Evolutionary conservation across 2,797 vertebrate species (phyloP).

Genomic region (Chelon auratus): DNA sequence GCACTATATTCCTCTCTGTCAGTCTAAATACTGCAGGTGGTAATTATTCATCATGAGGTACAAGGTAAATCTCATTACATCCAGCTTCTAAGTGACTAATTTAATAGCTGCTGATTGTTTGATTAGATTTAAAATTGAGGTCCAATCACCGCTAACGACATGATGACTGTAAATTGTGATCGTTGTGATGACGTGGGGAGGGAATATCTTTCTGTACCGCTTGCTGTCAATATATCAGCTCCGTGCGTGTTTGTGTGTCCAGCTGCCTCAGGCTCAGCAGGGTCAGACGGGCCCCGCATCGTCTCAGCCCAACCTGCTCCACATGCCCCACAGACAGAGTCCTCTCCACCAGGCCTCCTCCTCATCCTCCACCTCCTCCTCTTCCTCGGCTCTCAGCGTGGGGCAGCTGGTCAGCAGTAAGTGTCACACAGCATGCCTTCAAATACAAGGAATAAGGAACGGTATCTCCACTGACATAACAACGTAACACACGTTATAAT

Average conservation of each 20-base stretch:
- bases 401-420: slow-evolving; percentile 99
- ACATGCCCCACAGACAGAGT: slow-evolving; percentile 97
- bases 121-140: slow-evolving; percentile 56
- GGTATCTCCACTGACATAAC: slow-evolving; percentile 4
- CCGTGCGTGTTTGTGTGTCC: slow-evolving; percentile 61
- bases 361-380: slow-evolving; percentile 95
- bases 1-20: slow-evolving; percentile 54
- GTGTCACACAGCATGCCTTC: slow-evolving; percentile 74
- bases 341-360: slow-evolving; percentile 96
- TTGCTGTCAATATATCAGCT: slow-evolving; percentile 39
- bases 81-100: slow-evolving; percentile 63
- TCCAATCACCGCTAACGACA: slow-evolving; percentile 50
- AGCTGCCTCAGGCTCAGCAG: slow-evolving; percentile 92
- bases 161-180: slow-evolving; percentile 55
- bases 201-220: slow-evolving; percentile 22
- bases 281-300: slow-evolving; percentile 89
- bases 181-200: slow-evolving; percentile 36
- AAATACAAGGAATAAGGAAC: slow-evolving; percentile 11
- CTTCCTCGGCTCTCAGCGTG: slow-evolving; percentile 96
- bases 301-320: slow-evolving; percentile 93
- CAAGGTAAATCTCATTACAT: slow-evolving; percentile 58
- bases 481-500: background rate
- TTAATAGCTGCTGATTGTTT: slow-evolving; percentile 63
- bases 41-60: slow-evolving; percentile 54
- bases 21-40: slow-evolving; percentile 50